Percentiles rank a stretch among this genome's conserved stretches.
Conservation (phyloP, 2,113 vertebrate genomes). For the Onychostoma macrolepis region DNA sequence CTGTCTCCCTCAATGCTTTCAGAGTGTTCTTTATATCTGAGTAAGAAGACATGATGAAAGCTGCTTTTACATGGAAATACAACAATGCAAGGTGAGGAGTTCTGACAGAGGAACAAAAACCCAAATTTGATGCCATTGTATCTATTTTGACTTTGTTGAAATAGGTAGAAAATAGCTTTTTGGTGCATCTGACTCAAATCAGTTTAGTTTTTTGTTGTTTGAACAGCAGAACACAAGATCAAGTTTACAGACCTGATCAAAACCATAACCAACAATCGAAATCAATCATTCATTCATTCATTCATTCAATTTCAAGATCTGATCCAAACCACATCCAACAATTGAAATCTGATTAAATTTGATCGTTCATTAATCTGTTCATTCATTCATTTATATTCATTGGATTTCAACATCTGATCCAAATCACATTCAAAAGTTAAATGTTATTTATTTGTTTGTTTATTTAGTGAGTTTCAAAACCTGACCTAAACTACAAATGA, state of each 20-base stretch:
- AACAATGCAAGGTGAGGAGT: not conserved
- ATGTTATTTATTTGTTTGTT: not conserved
- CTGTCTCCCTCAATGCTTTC: constrained; percentile 24
- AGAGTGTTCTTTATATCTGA: not conserved
- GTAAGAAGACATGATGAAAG: not conserved
- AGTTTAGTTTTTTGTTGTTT: not conserved
- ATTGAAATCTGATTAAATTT: not conserved
- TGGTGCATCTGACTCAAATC: not conserved
- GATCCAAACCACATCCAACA: not conserved
- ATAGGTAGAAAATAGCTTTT: not conserved
- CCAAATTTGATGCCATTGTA: not conserved
- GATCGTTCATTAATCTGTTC: not conserved
- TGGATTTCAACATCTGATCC: not conserved
- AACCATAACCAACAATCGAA: not conserved
- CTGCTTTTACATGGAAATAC: not conserved
- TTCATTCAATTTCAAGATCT: not conserved
- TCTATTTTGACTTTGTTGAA: not conserved
- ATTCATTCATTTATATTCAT: not conserved
- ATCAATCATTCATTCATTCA: too few species aligned
- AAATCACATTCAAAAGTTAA: too few species aligned
- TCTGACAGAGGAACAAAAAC: not conserved
- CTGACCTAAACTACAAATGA: not conserved
- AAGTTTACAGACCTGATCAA: not conserved
- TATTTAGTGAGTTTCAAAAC: not conserved
- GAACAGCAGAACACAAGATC: not conserved